A percentile compares a stretch with the other conserved stretches of the same genome.
phyloP scores from a whole-genome alignment of 2,113 vertebrate genomes.

The Centrocercus urophasianus region DNA sequence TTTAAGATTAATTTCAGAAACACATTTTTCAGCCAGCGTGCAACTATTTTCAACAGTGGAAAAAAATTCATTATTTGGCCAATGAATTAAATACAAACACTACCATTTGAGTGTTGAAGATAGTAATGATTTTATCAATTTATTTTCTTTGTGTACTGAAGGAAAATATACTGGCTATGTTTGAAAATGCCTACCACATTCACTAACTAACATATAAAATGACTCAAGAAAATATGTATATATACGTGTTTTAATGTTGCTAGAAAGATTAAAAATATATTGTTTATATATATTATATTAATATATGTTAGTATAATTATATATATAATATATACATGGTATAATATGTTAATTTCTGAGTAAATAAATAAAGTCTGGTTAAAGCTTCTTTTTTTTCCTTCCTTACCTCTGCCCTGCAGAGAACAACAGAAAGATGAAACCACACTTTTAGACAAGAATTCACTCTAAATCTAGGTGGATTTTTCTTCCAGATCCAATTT shows the following conservation, averaged over 20 bases:
- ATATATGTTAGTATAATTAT: too few species aligned
- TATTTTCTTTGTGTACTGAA: neutral
- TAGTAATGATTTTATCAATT: neutral
- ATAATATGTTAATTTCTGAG: neutral
- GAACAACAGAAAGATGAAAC: neutral
- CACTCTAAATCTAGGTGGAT: neutral
- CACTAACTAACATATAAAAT: neutral
- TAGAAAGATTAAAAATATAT: neutral
- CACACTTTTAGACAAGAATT: neutral
- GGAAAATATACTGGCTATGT: neutral
- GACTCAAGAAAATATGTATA: neutral
- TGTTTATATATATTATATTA: too few species aligned
- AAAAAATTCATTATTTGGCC: neutral
- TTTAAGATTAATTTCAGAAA: neutral
- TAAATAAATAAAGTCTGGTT: neutral
- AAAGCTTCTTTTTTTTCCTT: neutral
- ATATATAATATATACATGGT: too few species aligned
- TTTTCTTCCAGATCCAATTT: neutral
- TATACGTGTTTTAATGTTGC: neutral
- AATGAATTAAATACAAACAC: neutral
- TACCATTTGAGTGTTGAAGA: neutral
- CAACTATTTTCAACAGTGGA: neutral
- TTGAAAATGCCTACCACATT: neutral
- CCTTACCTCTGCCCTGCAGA: neutral
- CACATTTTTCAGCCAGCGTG: neutral